phyloP scores from a whole-genome alignment of 2,888 invertebrate species.

The Ctenicera cuprea region DNA sequence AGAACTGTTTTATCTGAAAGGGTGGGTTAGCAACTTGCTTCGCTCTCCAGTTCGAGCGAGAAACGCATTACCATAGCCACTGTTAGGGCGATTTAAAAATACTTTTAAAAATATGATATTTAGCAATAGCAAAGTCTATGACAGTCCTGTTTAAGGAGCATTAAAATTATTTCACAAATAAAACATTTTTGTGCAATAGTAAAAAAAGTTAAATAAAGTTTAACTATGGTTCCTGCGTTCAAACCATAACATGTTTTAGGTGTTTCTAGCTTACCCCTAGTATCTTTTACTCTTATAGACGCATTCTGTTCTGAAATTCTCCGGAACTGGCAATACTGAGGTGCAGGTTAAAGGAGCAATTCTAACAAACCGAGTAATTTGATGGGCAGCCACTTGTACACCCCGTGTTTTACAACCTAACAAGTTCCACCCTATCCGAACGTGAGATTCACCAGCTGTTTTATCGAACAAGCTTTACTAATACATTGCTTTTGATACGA shows the following conservation, averaged over 20 bases:
- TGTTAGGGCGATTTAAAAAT: too few species aligned
- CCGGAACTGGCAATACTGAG: neutral
- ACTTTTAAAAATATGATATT: too few species aligned
- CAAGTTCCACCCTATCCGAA: constrained; percentile 20
- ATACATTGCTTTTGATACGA: neutral
- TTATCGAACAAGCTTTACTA: constrained; percentile 19
- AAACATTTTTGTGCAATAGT: too few species aligned
- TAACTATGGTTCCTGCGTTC: neutral
- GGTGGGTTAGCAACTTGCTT: too few species aligned
- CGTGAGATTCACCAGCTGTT: constrained; percentile 31
- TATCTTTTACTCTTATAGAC: neutral
- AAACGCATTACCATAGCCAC: too few species aligned
- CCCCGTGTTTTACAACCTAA: constrained; percentile 34
- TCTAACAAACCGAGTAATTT: constrained; percentile 31
- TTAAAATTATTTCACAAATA: too few species aligned
- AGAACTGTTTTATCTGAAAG: too few species aligned
- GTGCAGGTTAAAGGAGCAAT: constrained; percentile 25
- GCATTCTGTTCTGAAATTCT: neutral
- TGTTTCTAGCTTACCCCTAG: neutral
- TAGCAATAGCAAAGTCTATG: too few species aligned
- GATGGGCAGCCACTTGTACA: constrained; percentile 34
- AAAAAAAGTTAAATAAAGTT: too few species aligned
- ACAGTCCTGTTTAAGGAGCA: too few species aligned
- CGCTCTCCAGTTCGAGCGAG: too few species aligned
- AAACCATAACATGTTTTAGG: neutral